Evolutionary conservation across 2,113 vertebrate genomes (phyloP).

Genomic region (Aix galericulata): DNA sequence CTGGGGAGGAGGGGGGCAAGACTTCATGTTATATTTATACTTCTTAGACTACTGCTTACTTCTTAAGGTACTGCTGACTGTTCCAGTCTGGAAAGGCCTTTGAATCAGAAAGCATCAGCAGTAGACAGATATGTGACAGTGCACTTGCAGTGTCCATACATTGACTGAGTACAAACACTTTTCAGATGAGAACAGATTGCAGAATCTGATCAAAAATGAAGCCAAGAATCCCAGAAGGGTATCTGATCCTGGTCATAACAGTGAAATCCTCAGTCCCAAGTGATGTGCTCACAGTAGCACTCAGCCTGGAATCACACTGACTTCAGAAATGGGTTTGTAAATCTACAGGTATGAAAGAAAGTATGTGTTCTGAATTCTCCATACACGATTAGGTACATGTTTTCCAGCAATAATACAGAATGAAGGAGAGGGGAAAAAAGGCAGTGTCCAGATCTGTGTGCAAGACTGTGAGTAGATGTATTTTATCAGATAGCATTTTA

Average conservation of each 20-base stretch:
- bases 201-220: background rate
- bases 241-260: background rate
- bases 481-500: background rate
- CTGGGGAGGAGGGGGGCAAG: no score
- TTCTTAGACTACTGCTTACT: background rate
- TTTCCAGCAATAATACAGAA: background rate
- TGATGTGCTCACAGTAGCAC: background rate
- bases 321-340: background rate
- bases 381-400: rapidly evolving
- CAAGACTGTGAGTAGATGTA: background rate
- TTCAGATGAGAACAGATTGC: background rate
- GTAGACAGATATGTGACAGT: background rate
- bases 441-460: background rate
- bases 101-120: background rate
- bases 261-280: background rate
- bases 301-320: background rate
- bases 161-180: background rate
- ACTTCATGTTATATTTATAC: background rate
- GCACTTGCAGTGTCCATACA: background rate
- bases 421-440: background rate
- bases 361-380: rapidly evolving
- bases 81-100: background rate
- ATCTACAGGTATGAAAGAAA: background rate
- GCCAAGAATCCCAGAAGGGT: background rate
- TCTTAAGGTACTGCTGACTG: background rate